Conservation (phyloP, 2,888 invertebrate species). For the Eristalinus sepulchralis region DNA sequence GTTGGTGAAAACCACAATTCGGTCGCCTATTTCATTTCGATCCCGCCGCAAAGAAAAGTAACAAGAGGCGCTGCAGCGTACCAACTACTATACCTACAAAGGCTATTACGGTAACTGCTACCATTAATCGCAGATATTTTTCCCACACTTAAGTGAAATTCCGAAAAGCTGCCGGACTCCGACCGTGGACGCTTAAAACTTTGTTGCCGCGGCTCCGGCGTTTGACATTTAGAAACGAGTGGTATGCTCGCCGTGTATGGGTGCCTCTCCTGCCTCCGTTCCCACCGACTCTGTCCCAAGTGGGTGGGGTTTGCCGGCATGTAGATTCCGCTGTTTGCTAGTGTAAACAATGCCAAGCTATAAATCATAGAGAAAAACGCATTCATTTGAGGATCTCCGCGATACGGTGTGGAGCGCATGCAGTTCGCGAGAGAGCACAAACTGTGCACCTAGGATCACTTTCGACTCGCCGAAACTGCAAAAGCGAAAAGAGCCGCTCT, state of each 20-base stretch:
- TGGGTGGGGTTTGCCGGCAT: slow-evolving; percentile 14
- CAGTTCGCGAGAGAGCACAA: slow-evolving; percentile 13
- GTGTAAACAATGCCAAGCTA: slow-evolving; percentile 59
- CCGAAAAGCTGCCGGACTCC: slow-evolving; percentile 37
- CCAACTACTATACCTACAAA: slow-evolving; percentile 20
- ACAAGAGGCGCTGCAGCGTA: slow-evolving; percentile 26
- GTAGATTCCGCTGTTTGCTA: slow-evolving; percentile 5
- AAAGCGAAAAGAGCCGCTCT: slow-evolving; percentile 59
- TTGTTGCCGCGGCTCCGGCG: slow-evolving; percentile 3
- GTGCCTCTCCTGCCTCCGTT: slow-evolving; percentile 17
- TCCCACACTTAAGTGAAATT: slow-evolving; percentile 70
- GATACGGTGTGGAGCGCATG: slow-evolving; percentile 26
- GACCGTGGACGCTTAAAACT: slow-evolving; percentile 17
- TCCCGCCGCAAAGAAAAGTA: slow-evolving; percentile 20
- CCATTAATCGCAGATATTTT: slow-evolving; percentile 59
- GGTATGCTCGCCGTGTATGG: slow-evolving; percentile 37
- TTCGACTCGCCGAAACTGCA: slow-evolving; percentile 38
- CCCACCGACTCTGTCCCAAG: slow-evolving; percentile 24
- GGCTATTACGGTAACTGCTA: slow-evolving; percentile 44
- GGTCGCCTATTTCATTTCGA: slow-evolving; percentile 57
- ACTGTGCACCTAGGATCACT: slow-evolving; percentile 50
- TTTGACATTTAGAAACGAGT: slow-evolving; percentile 61
- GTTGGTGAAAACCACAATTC: not conserved
- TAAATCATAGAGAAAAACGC: slow-evolving; percentile 62
- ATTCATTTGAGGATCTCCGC: slow-evolving; percentile 37